These are phyloP conservation scores for Euwallacea fornicatus DNA, from an alignment of 1,140 invertebrate genomes.

Conservation along the genomic window DNA sequence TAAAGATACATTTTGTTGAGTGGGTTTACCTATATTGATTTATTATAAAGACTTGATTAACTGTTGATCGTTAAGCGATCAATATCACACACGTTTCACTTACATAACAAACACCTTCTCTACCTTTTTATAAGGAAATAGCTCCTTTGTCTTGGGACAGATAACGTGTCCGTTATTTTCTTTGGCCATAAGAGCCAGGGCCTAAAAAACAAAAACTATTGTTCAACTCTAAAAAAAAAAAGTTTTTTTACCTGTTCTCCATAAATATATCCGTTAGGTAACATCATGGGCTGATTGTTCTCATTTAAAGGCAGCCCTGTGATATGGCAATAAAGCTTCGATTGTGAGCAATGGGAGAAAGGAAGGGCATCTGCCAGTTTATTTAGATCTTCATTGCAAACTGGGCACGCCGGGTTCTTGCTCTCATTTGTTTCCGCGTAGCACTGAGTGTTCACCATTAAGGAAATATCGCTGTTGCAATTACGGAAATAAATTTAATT, in stretches of 20 bases:
- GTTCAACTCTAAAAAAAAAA: background rate
- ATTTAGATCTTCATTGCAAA: slow-evolving; percentile 88
- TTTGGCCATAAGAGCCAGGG: slow-evolving; percentile 82
- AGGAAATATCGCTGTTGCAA: slow-evolving; percentile 29
- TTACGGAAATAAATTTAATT: background rate
- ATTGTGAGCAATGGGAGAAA: slow-evolving; percentile 95
- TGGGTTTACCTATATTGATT: no score
- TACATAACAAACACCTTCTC: slow-evolving; percentile 97
- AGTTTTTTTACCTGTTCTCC: slow-evolving; percentile 80
- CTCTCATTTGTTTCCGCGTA: slow-evolving; percentile 62
- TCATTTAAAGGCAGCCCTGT: slow-evolving; percentile 94
- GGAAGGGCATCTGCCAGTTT: slow-evolving; percentile 83
- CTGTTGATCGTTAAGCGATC: no score
- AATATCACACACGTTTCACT: slow-evolving; percentile 43
- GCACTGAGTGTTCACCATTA: slow-evolving; percentile 62
- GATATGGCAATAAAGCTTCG: slow-evolving; percentile 88
- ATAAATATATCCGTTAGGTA: slow-evolving; percentile 97
- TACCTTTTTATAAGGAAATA: slow-evolving; percentile 84
- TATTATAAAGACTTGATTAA: no score
- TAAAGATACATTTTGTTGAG: no score
- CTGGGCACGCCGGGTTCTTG: slow-evolving; percentile 87
- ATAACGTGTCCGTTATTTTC: slow-evolving; percentile 86
- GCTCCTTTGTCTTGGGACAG: slow-evolving; percentile 90
- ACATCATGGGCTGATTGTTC: slow-evolving; percentile 96
- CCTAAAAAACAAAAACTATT: slow-evolving; percentile 59